These are phyloP conservation scores for Helleia helle DNA, from an alignment of 2,888 invertebrate genomes.

Conservation along the genomic window DNA sequence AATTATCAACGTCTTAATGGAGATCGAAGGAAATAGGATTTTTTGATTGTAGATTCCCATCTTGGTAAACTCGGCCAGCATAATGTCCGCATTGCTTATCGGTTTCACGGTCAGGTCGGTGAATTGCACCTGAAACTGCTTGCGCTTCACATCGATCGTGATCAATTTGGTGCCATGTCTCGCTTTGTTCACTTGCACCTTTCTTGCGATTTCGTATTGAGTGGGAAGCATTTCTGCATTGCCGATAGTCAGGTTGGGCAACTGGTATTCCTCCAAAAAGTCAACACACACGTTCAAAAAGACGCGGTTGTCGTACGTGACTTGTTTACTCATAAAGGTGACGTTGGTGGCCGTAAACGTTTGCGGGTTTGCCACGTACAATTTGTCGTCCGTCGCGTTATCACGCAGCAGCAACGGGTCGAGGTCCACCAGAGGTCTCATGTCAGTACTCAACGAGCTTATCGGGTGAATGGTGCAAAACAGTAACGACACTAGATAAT, in stretches of 20 bases:
- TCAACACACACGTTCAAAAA: neutral
- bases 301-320: neutral
- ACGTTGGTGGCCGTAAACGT: neutral
- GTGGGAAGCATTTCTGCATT: neutral
- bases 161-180: neutral
- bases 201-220: neutral
- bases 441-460: constrained; percentile 1
- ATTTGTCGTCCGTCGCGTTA: neutral
- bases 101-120: neutral
- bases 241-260: neutral
- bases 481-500: neutral
- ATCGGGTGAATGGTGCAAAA: neutral
- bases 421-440: neutral
- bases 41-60: neutral
- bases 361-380: neutral
- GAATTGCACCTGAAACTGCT: neutral
- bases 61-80: constrained; percentile 4
- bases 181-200: constrained; percentile 2
- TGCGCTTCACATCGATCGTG: neutral
- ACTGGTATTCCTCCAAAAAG: neutral
- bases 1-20: neutral
- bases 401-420: neutral
- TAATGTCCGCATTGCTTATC: neutral
- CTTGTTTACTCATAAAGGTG: neutral
- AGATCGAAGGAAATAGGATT: neutral